Base-by-base conservation (phyloP, 2,888 invertebrate genomes). In the Torymus texanus region DNA sequence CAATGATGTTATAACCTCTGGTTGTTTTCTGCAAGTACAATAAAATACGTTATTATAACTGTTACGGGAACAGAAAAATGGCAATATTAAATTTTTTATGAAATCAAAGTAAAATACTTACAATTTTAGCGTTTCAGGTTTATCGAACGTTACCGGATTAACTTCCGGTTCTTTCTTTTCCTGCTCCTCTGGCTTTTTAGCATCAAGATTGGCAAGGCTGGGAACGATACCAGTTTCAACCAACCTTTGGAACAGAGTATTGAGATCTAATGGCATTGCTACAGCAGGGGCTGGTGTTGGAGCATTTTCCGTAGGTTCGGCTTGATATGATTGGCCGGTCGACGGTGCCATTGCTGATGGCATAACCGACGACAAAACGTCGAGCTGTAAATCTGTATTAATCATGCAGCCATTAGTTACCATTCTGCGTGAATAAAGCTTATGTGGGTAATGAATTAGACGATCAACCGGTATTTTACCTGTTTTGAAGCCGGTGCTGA, bases 201-300 rank as follows among this genome's bases (percentile, higher is more conserved):
- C 84, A 65, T 88, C 86, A 8, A 41, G 41, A 8, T 41, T 41
- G 0, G 85, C 78, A 11, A 88, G 84, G 71, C 86, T 88, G 3
- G 92, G 93, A 59, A 96, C 93, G 67, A 96, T 94, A 16, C 96
- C 98, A 2, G 95, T 95, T 0, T 95, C 95, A 0, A 97, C 94
- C 8, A 98, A 91, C 89, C 96, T 96, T 81, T 95, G 94, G 88
- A 97, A 96, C 29, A 98, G 91, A 83, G 96, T 96, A 81, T 93
- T 95, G 24, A 98, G 95, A 86, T 97, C 95, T 2, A 94, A 88
- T 18, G 89, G 87, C 65, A 87, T 80, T 21, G 90, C 88, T 0
- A 92, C 87, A 12, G 87, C 82, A 14, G 90, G 90, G 0, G 85
- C 79, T 12, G 85, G 75, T 0, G 75, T 21, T 79, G 16, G 85